phyloP scores from a whole-genome alignment of 2,113 vertebrate genomes.

The Axis porcinus region DNA sequence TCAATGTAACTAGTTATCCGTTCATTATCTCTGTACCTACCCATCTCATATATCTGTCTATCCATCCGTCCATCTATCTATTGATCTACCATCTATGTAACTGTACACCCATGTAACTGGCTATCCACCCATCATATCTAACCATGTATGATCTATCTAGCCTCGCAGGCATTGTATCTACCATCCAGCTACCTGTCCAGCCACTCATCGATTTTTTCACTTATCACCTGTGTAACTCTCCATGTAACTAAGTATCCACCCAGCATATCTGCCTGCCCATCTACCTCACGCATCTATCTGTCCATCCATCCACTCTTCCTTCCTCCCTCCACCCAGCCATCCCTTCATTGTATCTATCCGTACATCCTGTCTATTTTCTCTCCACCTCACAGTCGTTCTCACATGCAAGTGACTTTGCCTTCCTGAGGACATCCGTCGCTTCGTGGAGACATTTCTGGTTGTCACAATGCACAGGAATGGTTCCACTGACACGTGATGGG shows the following conservation, averaged over 20 bases:
- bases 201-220: too few relatives aligned
- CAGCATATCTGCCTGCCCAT: neutral
- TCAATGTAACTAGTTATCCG: fast-evolving
- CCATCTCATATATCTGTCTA: fast-evolving
- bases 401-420: neutral
- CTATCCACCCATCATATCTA: too few relatives aligned
- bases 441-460: neutral
- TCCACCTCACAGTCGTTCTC: neutral
- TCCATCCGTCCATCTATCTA: fast-evolving
- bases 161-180: fast-evolving
- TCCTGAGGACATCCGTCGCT: neutral
- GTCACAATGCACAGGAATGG: fast-evolving
- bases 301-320: too few relatives aligned
- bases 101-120: fast-evolving
- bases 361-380: neutral
- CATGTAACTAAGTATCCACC: fast-evolving
- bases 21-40: neutral
- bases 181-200: neutral
- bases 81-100: neutral
- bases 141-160: fast-evolving
- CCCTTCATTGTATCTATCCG: neutral
- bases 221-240: neutral
- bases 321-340: fast-evolving
- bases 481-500: fast-evolving
- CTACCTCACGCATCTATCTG: fast-evolving